phyloP scores from a whole-genome alignment of 2,888 invertebrate species.

The Torymus tubicola region DNA sequence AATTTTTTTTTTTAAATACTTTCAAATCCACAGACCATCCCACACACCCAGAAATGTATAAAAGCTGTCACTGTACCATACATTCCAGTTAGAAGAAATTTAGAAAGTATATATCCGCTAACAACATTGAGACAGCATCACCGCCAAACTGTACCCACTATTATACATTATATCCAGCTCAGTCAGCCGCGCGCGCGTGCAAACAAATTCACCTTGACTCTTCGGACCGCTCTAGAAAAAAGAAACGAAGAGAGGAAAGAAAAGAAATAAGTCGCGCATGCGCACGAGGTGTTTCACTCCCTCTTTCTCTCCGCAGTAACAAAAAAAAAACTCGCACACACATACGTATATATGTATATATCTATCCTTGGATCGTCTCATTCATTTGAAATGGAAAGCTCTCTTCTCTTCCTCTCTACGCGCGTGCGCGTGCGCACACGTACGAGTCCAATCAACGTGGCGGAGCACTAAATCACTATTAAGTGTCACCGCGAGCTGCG shows the following conservation, averaged over 20 bases:
- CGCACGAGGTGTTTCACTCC: background rate
- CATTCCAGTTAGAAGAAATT: too few species aligned
- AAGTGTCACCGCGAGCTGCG: conserved; percentile 63
- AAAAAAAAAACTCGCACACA: conserved; percentile 9
- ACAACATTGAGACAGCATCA: too few species aligned
- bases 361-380: conserved; percentile 36
- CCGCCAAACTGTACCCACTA: background rate
- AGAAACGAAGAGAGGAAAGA: background rate
- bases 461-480: conserved; percentile 65
- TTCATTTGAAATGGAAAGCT: conserved; percentile 55
- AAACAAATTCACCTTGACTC: conserved; percentile 30
- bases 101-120: too few species aligned
- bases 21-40: too few species aligned
- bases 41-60: too few species aligned
- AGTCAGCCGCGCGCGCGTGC: background rate
- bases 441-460: conserved; percentile 54
- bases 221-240: background rate
- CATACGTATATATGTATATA: background rate
- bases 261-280: background rate
- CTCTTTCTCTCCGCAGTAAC: background rate
- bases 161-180: background rate
- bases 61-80: too few species aligned
- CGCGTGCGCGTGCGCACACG: background rate
- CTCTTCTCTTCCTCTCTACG: background rate
- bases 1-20: too few species aligned